phyloP scores from a whole-genome alignment of 1,140 invertebrate species.

The Conus ventricosus region DNA sequence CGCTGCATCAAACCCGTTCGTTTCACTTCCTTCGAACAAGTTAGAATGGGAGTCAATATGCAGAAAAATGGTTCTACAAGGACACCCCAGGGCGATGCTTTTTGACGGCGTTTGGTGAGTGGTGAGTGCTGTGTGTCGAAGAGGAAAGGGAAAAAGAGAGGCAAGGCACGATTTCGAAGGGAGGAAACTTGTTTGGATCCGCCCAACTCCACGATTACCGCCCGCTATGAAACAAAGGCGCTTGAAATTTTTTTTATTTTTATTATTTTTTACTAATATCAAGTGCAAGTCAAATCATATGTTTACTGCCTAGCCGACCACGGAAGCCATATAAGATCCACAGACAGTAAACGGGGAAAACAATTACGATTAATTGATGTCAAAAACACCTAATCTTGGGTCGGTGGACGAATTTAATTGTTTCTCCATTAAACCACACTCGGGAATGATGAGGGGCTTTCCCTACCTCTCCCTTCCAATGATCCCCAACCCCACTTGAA shows the following conservation, averaged over 20 bases:
- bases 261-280: neutral
- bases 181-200: neutral
- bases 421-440: no score
- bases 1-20: neutral
- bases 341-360: neutral
- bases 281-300: neutral
- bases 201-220: conserved; percentile 12
- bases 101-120: neutral
- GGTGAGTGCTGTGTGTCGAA: neutral
- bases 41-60: neutral
- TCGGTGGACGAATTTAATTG: neutral
- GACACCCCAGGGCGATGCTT: neutral
- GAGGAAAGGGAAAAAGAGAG: neutral
- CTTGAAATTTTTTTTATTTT: neutral
- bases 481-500: no score
- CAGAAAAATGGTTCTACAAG: neutral
- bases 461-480: no score
- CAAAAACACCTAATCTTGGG: no score
- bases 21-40: neutral
- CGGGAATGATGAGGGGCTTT: no score
- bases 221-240: neutral
- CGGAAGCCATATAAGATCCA: neutral
- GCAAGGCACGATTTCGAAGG: neutral
- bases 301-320: no score
- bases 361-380: no score